Evolutionary conservation across 2,797 vertebrate species (phyloP).

Genomic region (Sorex maritimensis): DNA sequence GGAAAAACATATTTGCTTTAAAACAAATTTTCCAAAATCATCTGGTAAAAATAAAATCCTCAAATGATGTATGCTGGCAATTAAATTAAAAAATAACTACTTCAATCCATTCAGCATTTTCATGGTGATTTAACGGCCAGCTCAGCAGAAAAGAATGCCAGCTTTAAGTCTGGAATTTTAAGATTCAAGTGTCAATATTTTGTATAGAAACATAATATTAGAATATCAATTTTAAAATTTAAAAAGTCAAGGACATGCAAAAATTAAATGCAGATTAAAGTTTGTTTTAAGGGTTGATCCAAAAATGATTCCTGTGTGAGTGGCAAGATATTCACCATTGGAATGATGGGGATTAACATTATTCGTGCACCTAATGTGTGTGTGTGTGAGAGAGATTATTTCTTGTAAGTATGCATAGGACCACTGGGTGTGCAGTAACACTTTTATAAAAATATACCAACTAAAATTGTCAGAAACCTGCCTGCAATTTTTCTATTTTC

Average conservation of each 20-base stretch:
- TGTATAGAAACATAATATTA: conserved; percentile 13
- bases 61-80: conserved; percentile 5
- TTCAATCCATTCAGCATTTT: conserved; percentile 36
- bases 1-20: conserved; percentile 25
- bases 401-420: not conserved
- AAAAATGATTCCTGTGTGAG: conserved; percentile 11
- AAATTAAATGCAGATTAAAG: conserved; percentile 36
- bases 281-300: not conserved
- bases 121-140: conserved; percentile 2
- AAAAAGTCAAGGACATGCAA: conserved; percentile 20
- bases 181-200: conserved; percentile 44
- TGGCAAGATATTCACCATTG: conserved; percentile 23
- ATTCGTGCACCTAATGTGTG: not conserved
- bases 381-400: not conserved
- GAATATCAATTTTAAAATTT: conserved; percentile 30
- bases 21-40: not conserved
- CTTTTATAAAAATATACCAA: not conserved
- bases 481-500: not conserved
- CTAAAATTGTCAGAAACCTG: not conserved
- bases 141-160: conserved; percentile 14
- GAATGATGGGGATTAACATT: not conserved
- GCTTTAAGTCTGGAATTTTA: conserved; percentile 48
- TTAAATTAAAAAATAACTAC: not conserved
- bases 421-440: not conserved
- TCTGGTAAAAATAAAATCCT: conserved; percentile 9